Base-by-base conservation (phyloP, 2,113 vertebrate genomes). In the Psittacula cyanocephala region DNA sequence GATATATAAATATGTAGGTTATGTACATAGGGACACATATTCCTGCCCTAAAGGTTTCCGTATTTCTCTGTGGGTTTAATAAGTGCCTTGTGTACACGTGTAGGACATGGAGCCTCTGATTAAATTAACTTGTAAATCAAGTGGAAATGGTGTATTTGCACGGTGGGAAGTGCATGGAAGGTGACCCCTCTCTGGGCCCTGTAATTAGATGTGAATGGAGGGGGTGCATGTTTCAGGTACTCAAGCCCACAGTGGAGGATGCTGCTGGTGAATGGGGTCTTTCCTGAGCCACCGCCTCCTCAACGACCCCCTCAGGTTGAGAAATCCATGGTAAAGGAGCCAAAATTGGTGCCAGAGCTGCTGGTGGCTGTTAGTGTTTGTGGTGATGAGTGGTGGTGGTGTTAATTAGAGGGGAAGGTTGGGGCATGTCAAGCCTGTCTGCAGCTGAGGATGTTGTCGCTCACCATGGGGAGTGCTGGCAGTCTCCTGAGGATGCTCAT, bases 41-140 rank as follows among this genome's bases (percentile, higher is more conserved):
- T 65, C 64, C 65, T 93, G 93, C 91, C 93, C 91, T 88, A 74
- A 84, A 93, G 96, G 79, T 89, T 89, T 75, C 84, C 0, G 0
- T 91, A 89, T 92, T 83, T 95, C 71, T 60, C 39, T 7, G 3
- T 1, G 9, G 60, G 81, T 94, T 96, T 93, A 97, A 91, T 96
- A 88, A 96, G 88, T 1, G 37, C 76, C 87, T 78, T 71, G 81
- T 87, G 89, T 88, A 91, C 85, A 70, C 2, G 9, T 94, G 93
- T 96, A 92, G 93, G 88, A 91, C 96, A 81, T 3, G 17, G 81
- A 3, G 60, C 64, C 76, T 91, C 88, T 84, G 90, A 94, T 96
- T 91, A 86, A 95, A 96, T 97, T 92, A 91, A 82, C 91, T 94
- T 93, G 94, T 89, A 96, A 97, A 96, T 97, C 96, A 92, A 81